Percentiles rank a stretch among this genome's conserved stretches.
phyloP scores from a whole-genome alignment of 2,797 vertebrate species.

The Delichon dasypus region DNA sequence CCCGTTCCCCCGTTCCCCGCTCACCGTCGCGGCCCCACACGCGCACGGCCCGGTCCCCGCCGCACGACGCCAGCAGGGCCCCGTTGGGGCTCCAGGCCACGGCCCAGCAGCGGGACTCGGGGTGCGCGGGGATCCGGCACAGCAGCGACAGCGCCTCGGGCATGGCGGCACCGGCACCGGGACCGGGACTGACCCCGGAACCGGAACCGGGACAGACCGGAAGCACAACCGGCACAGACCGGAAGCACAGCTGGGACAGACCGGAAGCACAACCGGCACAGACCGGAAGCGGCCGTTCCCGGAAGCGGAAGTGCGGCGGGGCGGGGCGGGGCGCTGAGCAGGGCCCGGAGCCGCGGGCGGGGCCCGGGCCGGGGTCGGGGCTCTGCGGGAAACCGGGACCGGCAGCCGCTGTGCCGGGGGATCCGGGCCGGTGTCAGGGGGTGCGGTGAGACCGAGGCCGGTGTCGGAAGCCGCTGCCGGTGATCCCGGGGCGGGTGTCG shows the following conservation, averaged over 20 bases:
- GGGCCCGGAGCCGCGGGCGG: neutral
- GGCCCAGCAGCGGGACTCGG: constrained; percentile 88
- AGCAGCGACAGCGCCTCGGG: constrained; percentile 81
- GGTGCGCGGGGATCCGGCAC: constrained; percentile 82
- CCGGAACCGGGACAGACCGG: neutral
- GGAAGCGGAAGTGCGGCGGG: neutral
- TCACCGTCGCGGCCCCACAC: neutral
- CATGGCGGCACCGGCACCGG: neutral
- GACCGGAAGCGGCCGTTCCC: neutral
- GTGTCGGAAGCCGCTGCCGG: neutral
- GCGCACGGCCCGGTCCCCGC: neutral
- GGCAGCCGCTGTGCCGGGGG: neutral
- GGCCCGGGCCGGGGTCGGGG: neutral
- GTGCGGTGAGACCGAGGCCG: neutral
- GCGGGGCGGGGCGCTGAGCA: neutral
- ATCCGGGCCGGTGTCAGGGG: neutral
- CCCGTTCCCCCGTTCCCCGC: neutral
- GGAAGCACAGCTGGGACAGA: too few relatives aligned
- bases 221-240: neutral
- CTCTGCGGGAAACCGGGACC: too few relatives aligned
- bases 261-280: neutral
- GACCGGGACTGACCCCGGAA: neutral
- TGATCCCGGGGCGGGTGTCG: neutral
- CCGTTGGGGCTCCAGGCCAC: neutral
- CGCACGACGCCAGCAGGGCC: neutral